Base-by-base conservation (phyloP, 2,888 invertebrate species). In the Geotrupes spiniger region DNA sequence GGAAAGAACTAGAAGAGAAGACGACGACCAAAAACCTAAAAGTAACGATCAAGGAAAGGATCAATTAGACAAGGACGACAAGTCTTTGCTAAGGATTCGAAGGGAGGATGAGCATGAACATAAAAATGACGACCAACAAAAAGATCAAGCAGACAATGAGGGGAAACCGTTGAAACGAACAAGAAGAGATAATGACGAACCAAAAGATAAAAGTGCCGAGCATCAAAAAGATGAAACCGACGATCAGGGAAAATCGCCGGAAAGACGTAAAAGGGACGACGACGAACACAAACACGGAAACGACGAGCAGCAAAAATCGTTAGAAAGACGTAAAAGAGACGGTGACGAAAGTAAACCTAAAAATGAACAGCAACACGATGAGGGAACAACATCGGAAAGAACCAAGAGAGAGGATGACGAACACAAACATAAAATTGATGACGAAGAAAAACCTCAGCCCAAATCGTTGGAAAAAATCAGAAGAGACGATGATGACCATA, bases 361-460 rank as follows among this genome's bases (percentile, higher is more conserved):
- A 5, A 9, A 9, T 15, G 5, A 15, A 3, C 8, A 21, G 6
- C 21, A 6, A 21, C 4, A 21, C 21, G 21, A 21, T 6, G 26
- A 67, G 64, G 57, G 16, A 5, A 27, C 31, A 9, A 4, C 21
- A 27, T 26, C 21, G n/a, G n/a, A n/a, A n/a, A n/a, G n/a, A n/a
- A n/a, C 21, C 6, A 21, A 21, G 6, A 21, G 6, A 4, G 21
- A 21, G 6, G 21, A 21, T 6, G 21, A 21, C 21, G 21, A 21
- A 4, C 21, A 21, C 6, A 21, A 21, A 21, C 3, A 21, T 21
- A 21, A 21, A 21, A 21, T 4, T 21, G 21, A 4, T 21, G 21
- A 21, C 21, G 21, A 21, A 21, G 6, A 6, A 21, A 29, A 31
- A 10, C 5, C 8, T 15, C n/a, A n/a, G n/a, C n/a, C n/a, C n/a